phyloP scores from a whole-genome alignment of 2,888 invertebrate species.

The Nomada ruficornis region DNA sequence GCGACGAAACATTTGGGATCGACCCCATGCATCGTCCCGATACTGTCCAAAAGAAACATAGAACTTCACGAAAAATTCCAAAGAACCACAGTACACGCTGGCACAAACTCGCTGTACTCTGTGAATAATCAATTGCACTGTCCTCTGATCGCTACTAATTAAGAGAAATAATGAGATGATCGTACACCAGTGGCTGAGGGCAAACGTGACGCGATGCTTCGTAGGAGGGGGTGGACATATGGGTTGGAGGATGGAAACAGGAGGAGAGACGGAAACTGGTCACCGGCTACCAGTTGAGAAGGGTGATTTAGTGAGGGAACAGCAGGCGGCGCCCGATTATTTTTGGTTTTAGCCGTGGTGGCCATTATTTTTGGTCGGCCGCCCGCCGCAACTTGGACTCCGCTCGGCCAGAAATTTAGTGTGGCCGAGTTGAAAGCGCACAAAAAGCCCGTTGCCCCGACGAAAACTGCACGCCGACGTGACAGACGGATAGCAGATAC shows the following conservation, averaged over 20 bases:
- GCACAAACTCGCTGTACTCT: too few species aligned
- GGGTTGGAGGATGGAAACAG: constrained; percentile 40
- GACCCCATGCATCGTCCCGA: too few species aligned
- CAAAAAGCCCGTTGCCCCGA: constrained; percentile 63
- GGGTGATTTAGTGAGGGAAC: constrained; percentile 80
- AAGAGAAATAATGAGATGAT: constrained; percentile 79
- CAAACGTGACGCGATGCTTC: constrained; percentile 45
- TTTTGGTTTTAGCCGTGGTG: constrained; percentile 80
- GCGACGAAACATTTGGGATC: too few species aligned
- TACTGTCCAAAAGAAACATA: too few species aligned
- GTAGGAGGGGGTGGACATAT: constrained; percentile 8
- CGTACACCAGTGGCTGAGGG: constrained; percentile 43
- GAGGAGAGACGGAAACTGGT: constrained; percentile 69
- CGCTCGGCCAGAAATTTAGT: constrained; percentile 72
- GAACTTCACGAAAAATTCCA: too few species aligned
- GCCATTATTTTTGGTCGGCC: constrained; percentile 77
- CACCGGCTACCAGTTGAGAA: constrained; percentile 71
- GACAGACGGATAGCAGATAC: constrained; percentile 54
- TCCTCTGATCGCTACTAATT: constrained; percentile 81
- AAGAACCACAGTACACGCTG: too few species aligned
- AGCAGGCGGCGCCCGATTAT: constrained; percentile 82
- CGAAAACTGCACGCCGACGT: constrained; percentile 48
- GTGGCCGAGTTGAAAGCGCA: constrained; percentile 66
- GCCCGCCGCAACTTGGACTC: constrained; percentile 67
- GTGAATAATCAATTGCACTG: constrained; percentile 72